Percentiles rank a stretch among this genome's conserved stretches.
Conservation (phyloP, 2,797 vertebrate genomes). For the Mormyrops attenuatus region DNA sequence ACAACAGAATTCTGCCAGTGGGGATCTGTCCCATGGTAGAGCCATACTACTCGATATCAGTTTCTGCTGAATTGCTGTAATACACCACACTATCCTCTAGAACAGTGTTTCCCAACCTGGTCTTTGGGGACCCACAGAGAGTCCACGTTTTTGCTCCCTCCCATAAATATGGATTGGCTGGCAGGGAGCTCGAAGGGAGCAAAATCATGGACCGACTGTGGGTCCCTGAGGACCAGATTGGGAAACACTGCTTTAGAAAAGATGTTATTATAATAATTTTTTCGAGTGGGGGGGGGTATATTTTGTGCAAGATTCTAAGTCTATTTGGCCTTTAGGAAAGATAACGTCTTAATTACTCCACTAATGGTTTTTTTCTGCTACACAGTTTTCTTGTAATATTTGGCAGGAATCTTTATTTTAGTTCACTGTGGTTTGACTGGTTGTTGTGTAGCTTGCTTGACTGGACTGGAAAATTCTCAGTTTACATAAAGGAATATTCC, state of each 20-base stretch:
- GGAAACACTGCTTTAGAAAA: neutral
- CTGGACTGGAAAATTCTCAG: neutral
- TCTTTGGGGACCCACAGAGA: neutral
- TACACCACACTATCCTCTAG: neutral
- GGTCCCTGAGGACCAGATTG: neutral
- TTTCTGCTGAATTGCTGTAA: neutral
- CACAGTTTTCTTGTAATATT: neutral
- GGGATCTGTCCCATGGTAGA: neutral
- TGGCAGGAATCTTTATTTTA: neutral
- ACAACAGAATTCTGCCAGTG: neutral
- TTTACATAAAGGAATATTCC: neutral
- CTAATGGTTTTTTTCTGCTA: neutral
- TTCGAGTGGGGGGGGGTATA: neutral
- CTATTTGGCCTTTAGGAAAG: neutral
- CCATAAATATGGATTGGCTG: neutral
- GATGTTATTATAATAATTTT: neutral
- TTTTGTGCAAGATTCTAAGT: neutral
- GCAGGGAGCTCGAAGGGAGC: neutral
- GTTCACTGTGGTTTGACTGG: neutral
- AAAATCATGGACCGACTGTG: neutral
- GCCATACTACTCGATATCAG: neutral
- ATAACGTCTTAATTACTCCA: neutral
- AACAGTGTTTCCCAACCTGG: neutral
- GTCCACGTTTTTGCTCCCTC: neutral
- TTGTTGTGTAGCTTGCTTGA: neutral